Evolutionary conservation across 2,113 vertebrate species (phyloP).

Genomic region (Cettia cetti): DNA sequence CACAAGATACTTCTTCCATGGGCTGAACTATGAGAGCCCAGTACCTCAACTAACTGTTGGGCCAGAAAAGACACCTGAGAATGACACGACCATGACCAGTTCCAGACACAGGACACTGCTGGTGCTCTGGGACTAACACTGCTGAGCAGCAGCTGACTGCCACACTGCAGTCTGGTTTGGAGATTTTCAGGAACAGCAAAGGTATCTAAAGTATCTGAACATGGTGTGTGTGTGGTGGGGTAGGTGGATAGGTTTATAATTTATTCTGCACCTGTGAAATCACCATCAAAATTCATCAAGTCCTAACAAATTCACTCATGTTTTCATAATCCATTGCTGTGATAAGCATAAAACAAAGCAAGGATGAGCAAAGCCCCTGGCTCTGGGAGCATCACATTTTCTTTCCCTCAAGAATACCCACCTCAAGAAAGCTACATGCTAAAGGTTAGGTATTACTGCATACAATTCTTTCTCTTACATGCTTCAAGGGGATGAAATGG

Average conservation of each 20-base stretch:
- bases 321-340: neutral
- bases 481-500: constrained; percentile 2
- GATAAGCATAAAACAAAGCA: neutral
- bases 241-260: neutral
- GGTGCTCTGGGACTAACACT: neutral
- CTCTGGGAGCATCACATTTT: neutral
- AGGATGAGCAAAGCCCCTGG: neutral
- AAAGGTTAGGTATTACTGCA: neutral
- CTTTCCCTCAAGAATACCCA: neutral
- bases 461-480: neutral
- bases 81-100: neutral
- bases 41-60: neutral
- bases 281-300: neutral
- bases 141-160: neutral
- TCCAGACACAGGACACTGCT: neutral
- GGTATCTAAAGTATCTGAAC: neutral
- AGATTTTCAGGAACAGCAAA: neutral
- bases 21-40: neutral
- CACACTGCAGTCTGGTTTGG: neutral
- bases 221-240: accelerated
- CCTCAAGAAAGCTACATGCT: neutral
- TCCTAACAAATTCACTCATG: neutral
- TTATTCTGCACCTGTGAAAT: neutral
- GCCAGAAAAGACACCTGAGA: neutral
- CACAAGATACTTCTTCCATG: neutral